phyloP scores from a whole-genome alignment of 1,140 invertebrate genomes.

The Drosophila watanabei region DNA sequence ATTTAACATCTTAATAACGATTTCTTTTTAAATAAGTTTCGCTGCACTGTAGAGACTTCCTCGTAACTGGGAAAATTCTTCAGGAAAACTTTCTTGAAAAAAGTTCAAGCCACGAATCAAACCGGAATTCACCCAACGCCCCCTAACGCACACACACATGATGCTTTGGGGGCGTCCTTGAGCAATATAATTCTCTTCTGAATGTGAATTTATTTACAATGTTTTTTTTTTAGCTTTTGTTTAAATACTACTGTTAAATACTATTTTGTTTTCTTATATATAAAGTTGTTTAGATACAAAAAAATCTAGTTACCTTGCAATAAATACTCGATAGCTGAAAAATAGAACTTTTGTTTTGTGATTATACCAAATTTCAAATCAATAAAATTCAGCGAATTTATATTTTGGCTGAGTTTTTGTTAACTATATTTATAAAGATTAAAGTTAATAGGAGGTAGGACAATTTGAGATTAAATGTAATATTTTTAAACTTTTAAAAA shows the following conservation, averaged over 20 bases:
- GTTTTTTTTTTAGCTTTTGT: neutral
- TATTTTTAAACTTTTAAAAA: no score
- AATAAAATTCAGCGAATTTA: neutral
- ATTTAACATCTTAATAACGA: neutral
- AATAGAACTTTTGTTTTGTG: neutral
- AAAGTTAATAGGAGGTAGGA: neutral
- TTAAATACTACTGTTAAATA: neutral
- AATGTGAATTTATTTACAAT: neutral
- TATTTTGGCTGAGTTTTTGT: neutral
- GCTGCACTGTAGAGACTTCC: conserved; percentile 1
- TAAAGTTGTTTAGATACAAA: neutral
- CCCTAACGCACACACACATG: neutral
- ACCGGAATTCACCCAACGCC: conserved; percentile 12
- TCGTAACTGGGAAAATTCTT: conserved; percentile 35
- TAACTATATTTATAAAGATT: neutral
- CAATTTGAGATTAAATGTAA: no score
- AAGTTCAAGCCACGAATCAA: conserved; percentile 44
- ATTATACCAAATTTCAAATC: neutral
- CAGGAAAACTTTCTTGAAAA: conserved; percentile 40
- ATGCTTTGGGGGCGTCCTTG: conserved; percentile 12
- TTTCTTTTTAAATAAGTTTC: neutral
- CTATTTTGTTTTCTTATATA: neutral
- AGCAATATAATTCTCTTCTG: neutral
- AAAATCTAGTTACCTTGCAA: neutral
- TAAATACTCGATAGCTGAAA: neutral